Conservation (phyloP, 2,113 vertebrate species). For the Manacus vitellinus region DNA sequence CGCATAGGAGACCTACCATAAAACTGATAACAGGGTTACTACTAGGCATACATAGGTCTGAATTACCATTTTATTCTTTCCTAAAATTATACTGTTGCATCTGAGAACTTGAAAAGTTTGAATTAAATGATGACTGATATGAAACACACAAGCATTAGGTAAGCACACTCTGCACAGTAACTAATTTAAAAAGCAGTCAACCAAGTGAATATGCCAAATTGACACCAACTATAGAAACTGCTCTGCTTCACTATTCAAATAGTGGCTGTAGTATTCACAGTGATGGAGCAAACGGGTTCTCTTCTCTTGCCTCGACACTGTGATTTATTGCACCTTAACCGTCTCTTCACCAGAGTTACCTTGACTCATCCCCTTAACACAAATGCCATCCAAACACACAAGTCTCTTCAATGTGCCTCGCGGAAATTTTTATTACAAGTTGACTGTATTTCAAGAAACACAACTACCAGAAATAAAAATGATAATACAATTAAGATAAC, state of each 20-base stretch:
- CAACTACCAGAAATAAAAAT: neutral
- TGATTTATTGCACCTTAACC: neutral
- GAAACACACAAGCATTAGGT: neutral
- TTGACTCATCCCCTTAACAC: neutral
- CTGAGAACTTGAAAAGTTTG: neutral
- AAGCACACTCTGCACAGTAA: neutral
- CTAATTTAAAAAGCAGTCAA: neutral
- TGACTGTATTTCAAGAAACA: neutral
- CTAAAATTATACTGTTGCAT: neutral
- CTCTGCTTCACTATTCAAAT: neutral
- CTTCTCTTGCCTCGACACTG: neutral
- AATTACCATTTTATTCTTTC: neutral
- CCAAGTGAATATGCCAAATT: neutral
- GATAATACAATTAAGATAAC: neutral
- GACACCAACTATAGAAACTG: neutral
- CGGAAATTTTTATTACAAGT: neutral
- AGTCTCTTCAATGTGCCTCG: neutral
- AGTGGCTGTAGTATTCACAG: neutral
- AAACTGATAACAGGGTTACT: neutral
- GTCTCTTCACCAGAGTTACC: neutral
- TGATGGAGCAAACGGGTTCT: neutral
- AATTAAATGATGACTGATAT: neutral
- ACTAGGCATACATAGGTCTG: neutral
- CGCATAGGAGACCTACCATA: neutral
- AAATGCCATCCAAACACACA: neutral